Conservation (phyloP, 2,113 vertebrate species). For the Cinclus cinclus region DNA sequence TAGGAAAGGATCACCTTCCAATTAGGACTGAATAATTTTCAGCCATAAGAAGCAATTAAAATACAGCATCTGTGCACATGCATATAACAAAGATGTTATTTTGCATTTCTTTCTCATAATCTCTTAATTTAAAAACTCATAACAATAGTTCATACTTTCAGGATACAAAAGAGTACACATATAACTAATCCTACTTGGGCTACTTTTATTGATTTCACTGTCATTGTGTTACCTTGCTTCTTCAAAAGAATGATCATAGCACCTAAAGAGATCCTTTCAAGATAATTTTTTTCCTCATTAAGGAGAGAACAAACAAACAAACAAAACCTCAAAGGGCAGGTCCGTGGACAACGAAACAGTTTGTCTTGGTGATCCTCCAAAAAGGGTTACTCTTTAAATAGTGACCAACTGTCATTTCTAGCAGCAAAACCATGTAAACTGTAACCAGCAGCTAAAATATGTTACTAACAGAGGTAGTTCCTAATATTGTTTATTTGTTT, state of each 20-base stretch:
- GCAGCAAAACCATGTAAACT: background rate
- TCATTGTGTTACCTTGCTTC: background rate
- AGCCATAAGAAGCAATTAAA: background rate
- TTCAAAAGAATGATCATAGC: background rate
- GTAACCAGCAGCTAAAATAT: background rate
- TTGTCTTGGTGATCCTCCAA: background rate
- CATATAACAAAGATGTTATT: background rate
- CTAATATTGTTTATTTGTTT: background rate
- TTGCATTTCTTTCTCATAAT: background rate
- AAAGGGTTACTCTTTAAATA: background rate
- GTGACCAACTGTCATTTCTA: background rate
- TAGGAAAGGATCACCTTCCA: background rate
- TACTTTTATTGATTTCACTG: background rate
- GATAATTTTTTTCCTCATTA: background rate
- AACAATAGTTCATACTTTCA: background rate
- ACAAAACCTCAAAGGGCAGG: background rate
- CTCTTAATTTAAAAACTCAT: background rate
- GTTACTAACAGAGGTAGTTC: background rate
- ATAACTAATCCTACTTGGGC: background rate
- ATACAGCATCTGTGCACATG: background rate
- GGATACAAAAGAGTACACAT: background rate
- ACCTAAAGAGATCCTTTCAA: background rate
- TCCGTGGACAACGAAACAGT: background rate
- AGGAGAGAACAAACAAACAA: background rate
- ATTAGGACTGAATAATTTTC: background rate